These are phyloP conservation scores for Oligia latruncula DNA, from an alignment of 2,888 invertebrate genomes.

Conservation along the genomic window DNA sequence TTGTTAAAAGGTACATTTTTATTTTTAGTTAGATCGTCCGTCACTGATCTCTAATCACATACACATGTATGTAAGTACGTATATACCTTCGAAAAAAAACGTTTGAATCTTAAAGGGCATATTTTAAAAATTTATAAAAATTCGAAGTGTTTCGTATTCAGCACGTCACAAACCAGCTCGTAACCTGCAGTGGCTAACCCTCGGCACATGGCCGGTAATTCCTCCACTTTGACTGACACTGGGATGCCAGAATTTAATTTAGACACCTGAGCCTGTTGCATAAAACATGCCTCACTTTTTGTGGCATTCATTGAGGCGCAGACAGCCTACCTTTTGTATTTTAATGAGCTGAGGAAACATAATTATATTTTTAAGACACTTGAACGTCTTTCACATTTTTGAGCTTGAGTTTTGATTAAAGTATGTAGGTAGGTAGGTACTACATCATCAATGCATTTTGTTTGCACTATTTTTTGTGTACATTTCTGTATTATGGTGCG, in stretches of 20 bases:
- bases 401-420: slow-evolving; percentile 19
- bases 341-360: slow-evolving; percentile 76
- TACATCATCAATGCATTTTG: background rate
- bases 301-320: slow-evolving; percentile 73
- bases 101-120: background rate
- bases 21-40: background rate
- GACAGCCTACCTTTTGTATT: slow-evolving; percentile 76
- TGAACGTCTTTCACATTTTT: slow-evolving; percentile 32
- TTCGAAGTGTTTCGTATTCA: background rate
- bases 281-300: slow-evolving; percentile 81
- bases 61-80: too few relatives aligned
- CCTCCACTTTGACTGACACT: slow-evolving; percentile 81
- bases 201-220: slow-evolving; percentile 41
- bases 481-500: background rate
- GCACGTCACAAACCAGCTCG: slow-evolving; percentile 1
- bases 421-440: background rate
- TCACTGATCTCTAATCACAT: too few relatives aligned
- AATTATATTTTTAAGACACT: slow-evolving; percentile 64
- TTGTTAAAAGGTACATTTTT: too few relatives aligned
- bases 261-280: slow-evolving; percentile 83
- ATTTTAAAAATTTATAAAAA: background rate
- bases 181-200: slow-evolving; percentile 48
- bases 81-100: background rate
- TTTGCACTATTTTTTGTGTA: background rate
- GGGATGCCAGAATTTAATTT: slow-evolving; percentile 83